Evolutionary conservation across 2,888 invertebrate genomes (phyloP), one percentile per base, ranked within the genome.

Genomic region (Trissonchulus latispiculum): DNA sequence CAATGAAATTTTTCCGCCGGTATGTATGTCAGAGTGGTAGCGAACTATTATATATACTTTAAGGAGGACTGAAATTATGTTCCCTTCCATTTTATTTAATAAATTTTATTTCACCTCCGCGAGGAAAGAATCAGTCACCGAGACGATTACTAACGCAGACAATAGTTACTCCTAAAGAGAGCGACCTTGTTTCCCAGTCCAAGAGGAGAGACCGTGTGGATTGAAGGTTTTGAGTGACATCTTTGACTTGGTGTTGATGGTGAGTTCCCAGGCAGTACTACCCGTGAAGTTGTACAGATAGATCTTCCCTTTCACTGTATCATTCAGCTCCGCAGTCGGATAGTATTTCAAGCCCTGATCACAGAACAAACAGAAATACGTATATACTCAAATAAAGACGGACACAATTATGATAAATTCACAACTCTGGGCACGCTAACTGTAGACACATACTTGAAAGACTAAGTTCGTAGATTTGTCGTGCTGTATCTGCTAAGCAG

Each of bases 141-240:
- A n/a, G n/a, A n/a, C n/a, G n/a, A n/a, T n/a, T n/a, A n/a, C n/a
- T n/a, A n/a, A n/a, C n/a, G n/a, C n/a, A n/a, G n/a, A n/a, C n/a
- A n/a, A n/a, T n/a, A n/a, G n/a, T n/a, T n/a, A n/a, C n/a, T 59
- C 28, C 59, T 59, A 59, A 23, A 59, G 23, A 59, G 23, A 59
- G 23, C 23, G 8, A 33, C 28, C 36, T 66, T 61, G 28, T 15
- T 70, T 61, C 23, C 36, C 73, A 15, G 28, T 29, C 61, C 36
- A 72, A 32, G 37, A n/a, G 35, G 29, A 8, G 1, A 75, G 31
- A 31, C 75, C 75, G n/a, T 75, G 75, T 1, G 75, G 75, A 72
- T 72, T 72, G 68, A 74, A 72, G 15, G 32, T 75, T 48, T 74
- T 73, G 29, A 1, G 68, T 2, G 75, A 32, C 59, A 75, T 31